Evolutionary conservation across 2,797 vertebrate species (phyloP).

Genomic region (Pipistrellus pygmaeus): DNA sequence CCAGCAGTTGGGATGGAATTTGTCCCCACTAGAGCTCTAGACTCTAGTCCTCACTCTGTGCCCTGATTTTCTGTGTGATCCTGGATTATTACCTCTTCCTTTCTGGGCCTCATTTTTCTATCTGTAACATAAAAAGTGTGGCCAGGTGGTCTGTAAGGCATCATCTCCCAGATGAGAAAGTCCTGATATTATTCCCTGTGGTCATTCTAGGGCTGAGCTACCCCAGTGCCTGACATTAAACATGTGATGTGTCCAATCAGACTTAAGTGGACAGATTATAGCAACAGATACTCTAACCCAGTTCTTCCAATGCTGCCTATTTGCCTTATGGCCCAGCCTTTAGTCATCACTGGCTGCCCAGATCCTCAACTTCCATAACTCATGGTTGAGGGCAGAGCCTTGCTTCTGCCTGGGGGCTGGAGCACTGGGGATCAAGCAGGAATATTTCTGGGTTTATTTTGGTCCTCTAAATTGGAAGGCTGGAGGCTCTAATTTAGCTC

Average conservation of each 20-base stretch:
- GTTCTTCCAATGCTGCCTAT: neutral
- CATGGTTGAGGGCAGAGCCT: neutral
- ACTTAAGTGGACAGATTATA: neutral
- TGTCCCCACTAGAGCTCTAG: neutral
- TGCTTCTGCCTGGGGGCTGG: conserved; percentile 15
- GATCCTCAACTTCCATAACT: neutral
- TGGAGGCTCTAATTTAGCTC: conserved; percentile 72
- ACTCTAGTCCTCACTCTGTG: neutral
- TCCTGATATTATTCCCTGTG: neutral
- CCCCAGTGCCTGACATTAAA: neutral
- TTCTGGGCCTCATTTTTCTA: conserved; percentile 6
- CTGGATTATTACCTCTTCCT: neutral
- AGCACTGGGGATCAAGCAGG: conserved; percentile 30
- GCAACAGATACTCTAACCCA: neutral
- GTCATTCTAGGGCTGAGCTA: neutral
- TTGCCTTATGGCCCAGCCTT: neutral
- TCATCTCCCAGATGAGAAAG: neutral
- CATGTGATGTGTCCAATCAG: neutral
- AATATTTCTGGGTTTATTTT: conserved; percentile 73
- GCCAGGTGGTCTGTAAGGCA: neutral
- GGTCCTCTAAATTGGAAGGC: conserved; percentile 70
- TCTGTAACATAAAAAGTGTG: neutral
- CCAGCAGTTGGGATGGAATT: neutral
- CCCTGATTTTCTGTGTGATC: neutral
- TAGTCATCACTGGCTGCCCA: neutral